Conservation (phyloP, 2,888 invertebrate genomes). For the Lysandra bellargus region DNA sequence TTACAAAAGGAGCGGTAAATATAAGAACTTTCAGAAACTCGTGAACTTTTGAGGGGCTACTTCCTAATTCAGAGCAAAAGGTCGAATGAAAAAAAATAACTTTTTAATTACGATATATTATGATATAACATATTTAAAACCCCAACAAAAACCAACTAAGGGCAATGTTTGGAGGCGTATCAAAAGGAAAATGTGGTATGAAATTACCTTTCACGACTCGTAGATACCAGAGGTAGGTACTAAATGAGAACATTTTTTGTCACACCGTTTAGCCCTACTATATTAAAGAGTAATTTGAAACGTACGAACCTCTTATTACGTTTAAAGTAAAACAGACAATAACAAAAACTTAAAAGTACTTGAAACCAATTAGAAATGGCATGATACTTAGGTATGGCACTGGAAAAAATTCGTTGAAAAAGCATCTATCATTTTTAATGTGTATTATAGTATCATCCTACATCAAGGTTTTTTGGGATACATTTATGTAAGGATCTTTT, state of each 20-base stretch:
- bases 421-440: too few species aligned
- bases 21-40: background rate
- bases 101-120: background rate
- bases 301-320: conserved; percentile 40
- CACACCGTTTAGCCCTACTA: conserved; percentile 43
- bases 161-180: conserved; percentile 70
- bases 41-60: background rate
- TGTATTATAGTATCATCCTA: too few species aligned
- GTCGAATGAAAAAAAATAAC: background rate
- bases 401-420: background rate
- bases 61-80: background rate
- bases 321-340: conserved; percentile 24
- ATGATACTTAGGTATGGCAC: background rate
- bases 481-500: too few species aligned
- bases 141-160: conserved; percentile 47
- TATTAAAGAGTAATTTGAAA: conserved; percentile 62
- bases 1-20: background rate
- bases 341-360: background rate
- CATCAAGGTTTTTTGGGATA: too few species aligned
- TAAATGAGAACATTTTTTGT: conserved; percentile 75
- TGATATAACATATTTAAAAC: background rate
- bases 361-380: conserved; percentile 15
- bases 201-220: conserved; percentile 77
- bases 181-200: conserved; percentile 74
- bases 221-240: conserved; percentile 60